Evolutionary conservation across 2,797 vertebrate species (phyloP).

Genomic region (Eulemur coronatus): DNA sequence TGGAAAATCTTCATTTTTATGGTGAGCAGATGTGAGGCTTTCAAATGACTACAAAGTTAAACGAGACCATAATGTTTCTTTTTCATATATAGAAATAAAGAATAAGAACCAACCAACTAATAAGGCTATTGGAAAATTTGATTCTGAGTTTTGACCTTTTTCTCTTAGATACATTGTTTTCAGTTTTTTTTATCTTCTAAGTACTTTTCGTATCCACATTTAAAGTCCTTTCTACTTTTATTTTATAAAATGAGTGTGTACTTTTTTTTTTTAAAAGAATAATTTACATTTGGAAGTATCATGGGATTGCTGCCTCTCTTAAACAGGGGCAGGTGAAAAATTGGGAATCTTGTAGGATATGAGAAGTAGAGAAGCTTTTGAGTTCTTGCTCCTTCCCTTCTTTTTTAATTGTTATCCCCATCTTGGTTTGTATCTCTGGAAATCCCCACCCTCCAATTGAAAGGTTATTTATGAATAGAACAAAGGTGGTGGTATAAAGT

Average conservation of each 20-base stretch:
- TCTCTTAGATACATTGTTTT: constrained; percentile 29
- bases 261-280: background rate
- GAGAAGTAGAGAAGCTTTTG: background rate
- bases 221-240: background rate
- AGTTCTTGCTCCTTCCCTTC: background rate
- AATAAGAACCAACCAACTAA: background rate
- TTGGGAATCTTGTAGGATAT: background rate
- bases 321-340: background rate
- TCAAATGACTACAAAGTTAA: background rate
- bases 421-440: background rate
- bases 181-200: constrained; percentile 41
- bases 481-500: background rate
- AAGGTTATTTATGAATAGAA: background rate
- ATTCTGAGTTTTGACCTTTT: constrained; percentile 41
- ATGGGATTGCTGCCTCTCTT: background rate
- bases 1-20: constrained; percentile 16
- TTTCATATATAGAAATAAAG: background rate
- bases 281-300: background rate
- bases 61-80: background rate
- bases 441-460: background rate
- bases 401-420: background rate
- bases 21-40: constrained; percentile 35
- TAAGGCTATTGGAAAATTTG: background rate
- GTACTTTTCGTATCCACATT: background rate
- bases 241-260: background rate